phyloP scores from a whole-genome alignment of 1,140 invertebrate genomes.

The Eumaeus atala region DNA sequence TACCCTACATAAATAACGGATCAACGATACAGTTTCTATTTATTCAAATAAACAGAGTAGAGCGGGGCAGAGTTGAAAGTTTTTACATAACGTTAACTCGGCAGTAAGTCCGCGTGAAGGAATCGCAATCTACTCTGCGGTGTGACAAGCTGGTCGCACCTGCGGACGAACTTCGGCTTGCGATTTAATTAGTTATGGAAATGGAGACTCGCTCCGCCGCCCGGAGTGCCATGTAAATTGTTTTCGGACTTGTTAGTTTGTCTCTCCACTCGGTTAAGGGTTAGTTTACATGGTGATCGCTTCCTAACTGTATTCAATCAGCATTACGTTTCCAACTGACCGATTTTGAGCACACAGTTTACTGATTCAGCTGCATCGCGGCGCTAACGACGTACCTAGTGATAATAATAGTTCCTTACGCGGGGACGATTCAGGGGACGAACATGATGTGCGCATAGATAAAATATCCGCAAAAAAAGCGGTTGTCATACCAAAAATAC shows the following conservation, averaged over 20 bases:
- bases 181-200: conserved; percentile 58
- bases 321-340: no score
- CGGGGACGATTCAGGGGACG: no score
- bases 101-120: conserved; percentile 9
- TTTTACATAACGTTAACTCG: conserved; percentile 3
- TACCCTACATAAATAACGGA: no score
- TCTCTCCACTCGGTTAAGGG: conserved; percentile 9
- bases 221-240: conserved; percentile 41
- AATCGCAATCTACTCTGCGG: conserved; percentile 19
- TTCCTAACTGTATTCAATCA: neutral
- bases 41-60: neutral
- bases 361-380: no score
- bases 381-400: no score
- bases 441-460: no score
- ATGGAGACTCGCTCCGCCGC: conserved; percentile 27
- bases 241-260: conserved; percentile 42
- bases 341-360: no score
- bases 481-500: no score
- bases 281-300: conserved; percentile 13
- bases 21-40: no score
- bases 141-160: conserved; percentile 24
- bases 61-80: neutral
- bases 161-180: conserved; percentile 36
- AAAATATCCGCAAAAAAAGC: no score
- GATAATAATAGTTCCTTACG: no score